A percentile compares a stretch with the other conserved stretches of the same genome.
Conservation (phyloP, 2,888 invertebrate species). For the Cecidostiba fungosa region DNA sequence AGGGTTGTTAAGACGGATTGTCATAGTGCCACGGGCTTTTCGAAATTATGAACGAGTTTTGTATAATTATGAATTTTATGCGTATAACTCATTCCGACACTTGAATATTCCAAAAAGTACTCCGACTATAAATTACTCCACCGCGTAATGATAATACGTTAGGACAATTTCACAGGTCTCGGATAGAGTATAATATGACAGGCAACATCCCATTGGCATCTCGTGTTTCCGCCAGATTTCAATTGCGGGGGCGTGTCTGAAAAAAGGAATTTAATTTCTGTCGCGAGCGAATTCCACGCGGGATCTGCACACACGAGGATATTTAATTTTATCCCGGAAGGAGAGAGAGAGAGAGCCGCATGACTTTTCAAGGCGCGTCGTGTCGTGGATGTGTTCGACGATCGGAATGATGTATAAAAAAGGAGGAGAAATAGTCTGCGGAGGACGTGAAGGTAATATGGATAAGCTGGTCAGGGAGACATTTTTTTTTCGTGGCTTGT, state of each 20-base stretch:
- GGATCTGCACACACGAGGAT: conserved; percentile 26
- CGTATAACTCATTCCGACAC: too few species aligned
- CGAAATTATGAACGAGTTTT: not conserved
- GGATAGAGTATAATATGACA: too few species aligned
- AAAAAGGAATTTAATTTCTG: conserved; percentile 40
- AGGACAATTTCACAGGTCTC: too few species aligned
- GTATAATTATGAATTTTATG: not conserved
- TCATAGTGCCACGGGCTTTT: not conserved
- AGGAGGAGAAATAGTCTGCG: not conserved
- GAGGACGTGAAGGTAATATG: not conserved
- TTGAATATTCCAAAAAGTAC: too few species aligned
- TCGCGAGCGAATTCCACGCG: conserved; percentile 15
- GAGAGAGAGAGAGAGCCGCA: not conserved
- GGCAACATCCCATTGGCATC: not conserved
- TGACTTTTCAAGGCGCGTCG: not conserved
- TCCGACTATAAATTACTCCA: too few species aligned
- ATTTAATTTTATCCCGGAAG: conserved; percentile 17
- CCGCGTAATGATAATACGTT: too few species aligned
- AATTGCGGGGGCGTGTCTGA: not conserved
- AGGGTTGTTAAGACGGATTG: not conserved
- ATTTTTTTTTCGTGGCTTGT: not conserved
- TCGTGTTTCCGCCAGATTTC: not conserved
- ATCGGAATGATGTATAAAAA: conserved; percentile 19
- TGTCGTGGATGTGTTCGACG: not conserved
- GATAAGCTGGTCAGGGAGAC: not conserved